Conservation (phyloP, 2,888 invertebrate species). For the Apotomis betuletana region DNA sequence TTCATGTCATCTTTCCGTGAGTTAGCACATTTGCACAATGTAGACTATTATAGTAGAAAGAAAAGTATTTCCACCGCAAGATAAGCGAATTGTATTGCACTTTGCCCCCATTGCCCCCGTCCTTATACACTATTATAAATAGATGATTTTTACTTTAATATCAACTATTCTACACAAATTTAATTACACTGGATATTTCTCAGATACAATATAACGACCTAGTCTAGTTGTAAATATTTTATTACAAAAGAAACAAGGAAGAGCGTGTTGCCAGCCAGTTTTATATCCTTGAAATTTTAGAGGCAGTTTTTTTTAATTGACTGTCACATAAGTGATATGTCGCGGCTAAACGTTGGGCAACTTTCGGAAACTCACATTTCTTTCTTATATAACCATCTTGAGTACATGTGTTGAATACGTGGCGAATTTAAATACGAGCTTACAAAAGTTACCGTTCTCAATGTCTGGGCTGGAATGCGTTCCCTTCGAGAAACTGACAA, state of each 20-base stretch:
- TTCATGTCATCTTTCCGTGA: neutral
- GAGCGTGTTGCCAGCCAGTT: constrained; percentile 65
- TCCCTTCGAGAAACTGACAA: constrained; percentile 62
- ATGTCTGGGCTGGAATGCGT: constrained; percentile 18
- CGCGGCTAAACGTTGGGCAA: constrained; percentile 54
- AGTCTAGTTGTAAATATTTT: constrained; percentile 63
- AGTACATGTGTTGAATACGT: too few species aligned
- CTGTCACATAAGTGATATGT: constrained; percentile 76
- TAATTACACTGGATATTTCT: constrained; percentile 71
- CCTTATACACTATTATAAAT: constrained; percentile 47
- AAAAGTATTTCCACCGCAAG: neutral
- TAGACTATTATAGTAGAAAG: neutral
- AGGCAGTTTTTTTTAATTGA: constrained; percentile 73
- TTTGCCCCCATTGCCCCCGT: constrained; percentile 13
- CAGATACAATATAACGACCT: constrained; percentile 63
- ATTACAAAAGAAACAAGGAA: constrained; percentile 62
- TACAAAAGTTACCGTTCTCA: constrained; percentile 16
- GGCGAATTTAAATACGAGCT: neutral
- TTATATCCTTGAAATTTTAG: constrained; percentile 46
- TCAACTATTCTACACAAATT: constrained; percentile 72
- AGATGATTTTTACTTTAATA: constrained; percentile 62
- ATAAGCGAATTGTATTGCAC: neutral
- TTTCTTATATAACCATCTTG: neutral
- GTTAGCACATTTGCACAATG: neutral
- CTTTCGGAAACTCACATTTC: constrained; percentile 43